Conservation (phyloP, 2,888 invertebrate genomes). For the Noctuana brunneofusca region DNA sequence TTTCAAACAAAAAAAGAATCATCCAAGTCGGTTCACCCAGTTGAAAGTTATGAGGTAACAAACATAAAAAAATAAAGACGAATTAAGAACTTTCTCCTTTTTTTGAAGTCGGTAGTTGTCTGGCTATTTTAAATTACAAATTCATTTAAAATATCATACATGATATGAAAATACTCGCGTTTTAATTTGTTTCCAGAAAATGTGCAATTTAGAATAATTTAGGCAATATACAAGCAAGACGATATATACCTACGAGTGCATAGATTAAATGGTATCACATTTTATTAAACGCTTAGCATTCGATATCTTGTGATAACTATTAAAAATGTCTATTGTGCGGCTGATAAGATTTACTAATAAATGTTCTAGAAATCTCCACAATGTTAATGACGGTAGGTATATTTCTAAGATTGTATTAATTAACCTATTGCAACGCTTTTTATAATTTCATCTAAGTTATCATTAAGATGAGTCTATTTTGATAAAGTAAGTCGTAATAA, state of each 20-base stretch:
- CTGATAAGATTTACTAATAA: constrained; percentile 39
- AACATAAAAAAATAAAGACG: too few species aligned
- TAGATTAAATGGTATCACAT: neutral
- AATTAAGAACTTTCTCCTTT: too few species aligned
- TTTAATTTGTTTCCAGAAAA: too few species aligned
- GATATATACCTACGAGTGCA: neutral
- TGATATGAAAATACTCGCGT: too few species aligned
- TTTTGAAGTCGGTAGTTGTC: too few species aligned
- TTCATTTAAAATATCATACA: too few species aligned
- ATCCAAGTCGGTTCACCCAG: too few species aligned
- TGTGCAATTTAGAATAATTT: neutral
- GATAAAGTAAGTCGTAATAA: neutral
- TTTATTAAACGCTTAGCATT: neutral
- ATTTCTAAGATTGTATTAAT: neutral
- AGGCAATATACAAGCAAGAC: neutral
- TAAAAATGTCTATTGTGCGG: constrained; percentile 27
- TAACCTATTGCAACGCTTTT: neutral
- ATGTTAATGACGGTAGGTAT: neutral
- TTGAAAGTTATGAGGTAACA: too few species aligned
- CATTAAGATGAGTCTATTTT: neutral
- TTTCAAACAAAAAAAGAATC: too few species aligned
- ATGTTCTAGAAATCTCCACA: constrained; percentile 39
- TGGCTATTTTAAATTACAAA: too few species aligned
- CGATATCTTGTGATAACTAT: constrained; percentile 21
- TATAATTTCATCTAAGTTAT: neutral